Evolutionary conservation across 2,888 invertebrate species (phyloP).

Genomic region (Epirrhoe alternata): DNA sequence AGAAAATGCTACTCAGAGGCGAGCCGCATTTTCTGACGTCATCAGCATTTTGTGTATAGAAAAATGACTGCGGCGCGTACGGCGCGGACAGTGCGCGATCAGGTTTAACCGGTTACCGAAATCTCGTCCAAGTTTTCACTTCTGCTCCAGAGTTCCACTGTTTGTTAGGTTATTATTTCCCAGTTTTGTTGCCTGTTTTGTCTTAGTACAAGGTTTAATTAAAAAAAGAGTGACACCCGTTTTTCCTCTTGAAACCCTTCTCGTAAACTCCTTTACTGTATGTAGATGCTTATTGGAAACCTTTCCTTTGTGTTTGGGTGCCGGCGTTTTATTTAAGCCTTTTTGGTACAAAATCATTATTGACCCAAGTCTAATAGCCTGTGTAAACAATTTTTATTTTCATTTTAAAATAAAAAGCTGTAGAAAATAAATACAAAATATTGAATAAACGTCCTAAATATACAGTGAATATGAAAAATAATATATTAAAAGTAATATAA

Average conservation of each 20-base stretch:
- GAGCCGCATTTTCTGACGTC: no score
- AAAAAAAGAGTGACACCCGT: not conserved
- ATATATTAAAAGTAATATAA: no score
- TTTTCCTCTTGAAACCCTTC: conserved; percentile 18
- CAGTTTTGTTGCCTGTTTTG: no score
- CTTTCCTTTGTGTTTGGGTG: conserved; percentile 63
- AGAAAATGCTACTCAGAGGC: no score
- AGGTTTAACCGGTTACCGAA: no score
- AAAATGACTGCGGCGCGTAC: no score
- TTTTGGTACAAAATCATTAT: conserved; percentile 65
- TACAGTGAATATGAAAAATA: not conserved
- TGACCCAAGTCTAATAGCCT: conserved; percentile 57
- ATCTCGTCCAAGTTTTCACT: no score
- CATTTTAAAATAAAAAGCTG: not conserved
- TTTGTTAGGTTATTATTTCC: no score
- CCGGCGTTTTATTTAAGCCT: conserved; percentile 63
- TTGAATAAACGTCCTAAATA: conserved; percentile 10
- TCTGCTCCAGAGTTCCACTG: no score
- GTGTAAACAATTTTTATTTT: conserved; percentile 8
- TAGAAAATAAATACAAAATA: not conserved
- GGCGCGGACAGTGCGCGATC: no score
- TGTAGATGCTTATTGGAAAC: conserved; percentile 69
- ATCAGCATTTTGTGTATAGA: no score
- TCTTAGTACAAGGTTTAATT: not conserved
- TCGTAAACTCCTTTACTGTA: conserved; percentile 41